Conservation (phyloP, 2,797 vertebrate genomes). For the Phylloscopus collybita region DNA sequence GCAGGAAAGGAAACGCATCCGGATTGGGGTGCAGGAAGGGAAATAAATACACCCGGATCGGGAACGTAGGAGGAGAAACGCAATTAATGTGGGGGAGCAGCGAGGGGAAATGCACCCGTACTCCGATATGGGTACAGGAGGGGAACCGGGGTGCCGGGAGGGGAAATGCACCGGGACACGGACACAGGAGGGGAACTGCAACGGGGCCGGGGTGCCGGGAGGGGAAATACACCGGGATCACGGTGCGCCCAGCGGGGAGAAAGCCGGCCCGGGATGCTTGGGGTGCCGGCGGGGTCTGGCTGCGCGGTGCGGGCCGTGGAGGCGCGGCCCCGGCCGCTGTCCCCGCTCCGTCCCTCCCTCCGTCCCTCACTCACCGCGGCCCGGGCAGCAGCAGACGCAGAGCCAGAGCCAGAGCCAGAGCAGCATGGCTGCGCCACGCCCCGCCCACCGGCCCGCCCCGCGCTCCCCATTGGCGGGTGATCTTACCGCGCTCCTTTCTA, state of each 20-base stretch:
- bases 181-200: background rate
- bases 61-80: background rate
- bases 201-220: background rate
- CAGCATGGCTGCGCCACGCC: constrained; percentile 34
- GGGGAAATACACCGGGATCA: background rate
- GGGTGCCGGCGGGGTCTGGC: no score
- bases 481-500: fast-evolving
- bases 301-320: background rate
- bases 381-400: constrained; percentile 28
- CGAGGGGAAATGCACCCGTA: background rate
- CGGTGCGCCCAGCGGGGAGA: background rate
- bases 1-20: background rate
- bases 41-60: fast-evolving
- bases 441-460: background rate
- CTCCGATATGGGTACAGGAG: background rate
- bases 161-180: background rate
- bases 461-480: background rate
- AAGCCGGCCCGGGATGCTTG: background rate
- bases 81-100: background rate
- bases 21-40: background rate
- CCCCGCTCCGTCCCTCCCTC: background rate
- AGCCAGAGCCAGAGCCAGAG: constrained; percentile 16
- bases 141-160: background rate
- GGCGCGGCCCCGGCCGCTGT: background rate
- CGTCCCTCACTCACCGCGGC: constrained; percentile 25